These are phyloP conservation scores for Bergia puertoricense DNA, from an alignment of 92 coral and sea anemone genomes.

Conservation along the genomic window DNA sequence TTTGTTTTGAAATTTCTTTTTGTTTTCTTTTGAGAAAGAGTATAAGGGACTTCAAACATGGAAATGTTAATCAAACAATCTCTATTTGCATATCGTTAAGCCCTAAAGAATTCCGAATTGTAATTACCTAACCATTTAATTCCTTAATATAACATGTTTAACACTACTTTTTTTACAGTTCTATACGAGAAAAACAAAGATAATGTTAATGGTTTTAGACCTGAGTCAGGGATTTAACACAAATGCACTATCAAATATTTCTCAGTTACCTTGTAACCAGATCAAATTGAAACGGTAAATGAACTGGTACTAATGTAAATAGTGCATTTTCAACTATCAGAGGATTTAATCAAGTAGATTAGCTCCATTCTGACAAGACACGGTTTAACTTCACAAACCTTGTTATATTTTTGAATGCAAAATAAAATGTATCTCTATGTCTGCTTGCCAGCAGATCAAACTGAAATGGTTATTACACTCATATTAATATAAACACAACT, in stretches of 20 bases:
- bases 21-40: background rate
- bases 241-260: background rate
- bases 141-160: slow-evolving; percentile 15
- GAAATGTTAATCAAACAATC: slow-evolving; percentile 13
- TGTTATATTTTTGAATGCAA: background rate
- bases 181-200: background rate
- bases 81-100: slow-evolving; percentile 36
- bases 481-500: background rate
- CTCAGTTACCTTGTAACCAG: background rate
- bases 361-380: background rate
- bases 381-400: slow-evolving; percentile 5
- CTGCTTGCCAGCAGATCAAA: background rate
- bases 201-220: background rate
- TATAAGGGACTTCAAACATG: background rate
- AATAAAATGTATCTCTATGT: background rate
- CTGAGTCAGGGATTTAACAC: background rate
- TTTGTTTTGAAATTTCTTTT: background rate
- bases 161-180: background rate
- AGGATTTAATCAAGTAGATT: slow-evolving; percentile 21
- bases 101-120: slow-evolving; percentile 14
- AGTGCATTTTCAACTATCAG: background rate
- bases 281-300: background rate
- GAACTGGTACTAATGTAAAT: slow-evolving; percentile 17
- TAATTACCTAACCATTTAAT: slow-evolving; percentile 12
- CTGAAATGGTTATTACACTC: background rate